phyloP scores from a whole-genome alignment of 2,888 invertebrate genomes.

The Aporophyla nigra region DNA sequence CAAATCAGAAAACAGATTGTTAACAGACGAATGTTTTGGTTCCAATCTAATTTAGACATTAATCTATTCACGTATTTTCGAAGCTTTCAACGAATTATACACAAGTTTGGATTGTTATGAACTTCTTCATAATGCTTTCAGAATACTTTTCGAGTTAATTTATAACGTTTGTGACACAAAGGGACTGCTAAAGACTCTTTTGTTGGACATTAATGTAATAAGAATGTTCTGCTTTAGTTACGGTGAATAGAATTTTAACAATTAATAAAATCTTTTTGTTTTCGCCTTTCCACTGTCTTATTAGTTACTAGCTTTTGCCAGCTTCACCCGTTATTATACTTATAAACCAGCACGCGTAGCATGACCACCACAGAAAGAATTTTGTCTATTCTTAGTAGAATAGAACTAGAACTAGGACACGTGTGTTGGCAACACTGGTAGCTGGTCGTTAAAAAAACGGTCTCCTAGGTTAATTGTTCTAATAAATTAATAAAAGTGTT shows the following conservation, averaged over 20 bases:
- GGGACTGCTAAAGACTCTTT: slow-evolving; percentile 24
- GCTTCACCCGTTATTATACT: too few relatives aligned
- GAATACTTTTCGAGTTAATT: slow-evolving; percentile 25
- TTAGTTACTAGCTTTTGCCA: neutral
- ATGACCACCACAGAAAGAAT: too few relatives aligned
- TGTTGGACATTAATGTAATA: slow-evolving; percentile 18
- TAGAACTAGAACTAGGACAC: too few relatives aligned
- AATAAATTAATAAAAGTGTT: too few relatives aligned
- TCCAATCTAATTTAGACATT: slow-evolving; percentile 38
- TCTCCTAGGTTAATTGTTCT: too few relatives aligned
- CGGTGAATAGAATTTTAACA: slow-evolving; percentile 9
- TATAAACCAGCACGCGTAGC: too few relatives aligned
- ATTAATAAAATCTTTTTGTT: neutral
- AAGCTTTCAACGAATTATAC: slow-evolving; percentile 62
- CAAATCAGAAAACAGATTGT: slow-evolving; percentile 12
- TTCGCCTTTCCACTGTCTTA: neutral
- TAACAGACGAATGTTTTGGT: slow-evolving; percentile 35
- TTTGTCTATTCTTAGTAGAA: too few relatives aligned
- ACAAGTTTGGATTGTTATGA: slow-evolving; percentile 51
- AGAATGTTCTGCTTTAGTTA: neutral
- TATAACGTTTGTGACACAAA: slow-evolving; percentile 28
- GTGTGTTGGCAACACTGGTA: too few relatives aligned
- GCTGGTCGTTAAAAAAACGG: too few relatives aligned
- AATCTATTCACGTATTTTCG: slow-evolving; percentile 40
- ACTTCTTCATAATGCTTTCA: slow-evolving; percentile 44